Conservation (phyloP, 1,140 invertebrate genomes). For the Plutomurus gul region DNA sequence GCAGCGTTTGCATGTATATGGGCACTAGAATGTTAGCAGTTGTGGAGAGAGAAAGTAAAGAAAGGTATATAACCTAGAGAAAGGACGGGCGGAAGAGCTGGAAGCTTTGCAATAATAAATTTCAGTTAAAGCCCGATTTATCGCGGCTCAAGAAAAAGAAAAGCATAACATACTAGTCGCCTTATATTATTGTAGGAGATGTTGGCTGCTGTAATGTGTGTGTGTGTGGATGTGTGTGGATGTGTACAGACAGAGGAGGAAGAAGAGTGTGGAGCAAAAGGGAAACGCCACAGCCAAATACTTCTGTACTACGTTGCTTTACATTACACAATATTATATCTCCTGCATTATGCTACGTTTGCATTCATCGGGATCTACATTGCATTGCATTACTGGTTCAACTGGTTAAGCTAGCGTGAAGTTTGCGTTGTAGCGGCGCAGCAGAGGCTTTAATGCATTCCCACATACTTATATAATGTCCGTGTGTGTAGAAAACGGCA, state of each 20-base stretch:
- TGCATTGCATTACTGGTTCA: not conserved
- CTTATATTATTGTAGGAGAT: not conserved
- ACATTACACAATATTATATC: no score
- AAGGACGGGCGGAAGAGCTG: not conserved
- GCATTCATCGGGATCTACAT: no score
- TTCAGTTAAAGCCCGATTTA: constrained; percentile 38
- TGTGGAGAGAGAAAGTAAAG: not conserved
- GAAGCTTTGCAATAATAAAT: constrained; percentile 39
- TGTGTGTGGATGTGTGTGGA: no score
- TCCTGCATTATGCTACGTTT: no score
- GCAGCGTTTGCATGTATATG: not conserved
- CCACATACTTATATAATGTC: no score
- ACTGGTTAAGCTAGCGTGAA: not conserved
- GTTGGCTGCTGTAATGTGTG: no score
- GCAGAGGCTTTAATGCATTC: no score
- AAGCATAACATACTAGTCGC: constrained; percentile 8
- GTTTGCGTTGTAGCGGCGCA: not conserved
- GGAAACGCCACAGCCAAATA: no score
- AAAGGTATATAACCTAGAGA: not conserved
- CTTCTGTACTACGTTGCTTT: not conserved
- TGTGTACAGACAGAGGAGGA: no score
- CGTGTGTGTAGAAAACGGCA: no score
- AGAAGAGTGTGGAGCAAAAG: no score
- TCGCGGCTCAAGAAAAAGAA: constrained; percentile 24
- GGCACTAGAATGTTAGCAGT: not conserved